Evolutionary conservation across 2,113 vertebrate species (phyloP).

Genomic region (Tupaia tana): DNA sequence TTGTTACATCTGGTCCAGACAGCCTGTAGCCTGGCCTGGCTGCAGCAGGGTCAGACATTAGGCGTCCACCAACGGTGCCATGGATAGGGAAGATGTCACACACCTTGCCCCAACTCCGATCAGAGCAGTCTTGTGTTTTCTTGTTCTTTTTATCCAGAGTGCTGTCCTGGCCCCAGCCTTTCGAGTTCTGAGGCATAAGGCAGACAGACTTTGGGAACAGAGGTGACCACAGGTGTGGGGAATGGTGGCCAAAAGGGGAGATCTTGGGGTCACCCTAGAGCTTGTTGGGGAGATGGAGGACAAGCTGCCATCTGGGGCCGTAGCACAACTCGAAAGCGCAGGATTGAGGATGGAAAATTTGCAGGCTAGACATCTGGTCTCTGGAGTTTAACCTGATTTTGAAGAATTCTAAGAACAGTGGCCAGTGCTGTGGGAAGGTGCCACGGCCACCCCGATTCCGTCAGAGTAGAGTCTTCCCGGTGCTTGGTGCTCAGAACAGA

Average conservation of each 20-base stretch:
- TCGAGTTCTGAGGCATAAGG: not conserved
- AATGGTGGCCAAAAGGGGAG: too few species aligned
- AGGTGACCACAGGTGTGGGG: not conserved
- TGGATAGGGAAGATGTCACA: not conserved
- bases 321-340: not conserved
- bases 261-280: not conserved
- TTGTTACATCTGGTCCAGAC: not conserved
- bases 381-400: not conserved
- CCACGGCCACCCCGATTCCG: fast-evolving
- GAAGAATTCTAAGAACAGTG: not conserved
- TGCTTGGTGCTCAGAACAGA: not conserved
- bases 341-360: not conserved
- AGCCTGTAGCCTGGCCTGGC: not conserved
- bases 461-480: not conserved
- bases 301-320: not conserved
- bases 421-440: not conserved
- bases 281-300: not conserved
- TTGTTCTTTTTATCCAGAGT: not conserved
- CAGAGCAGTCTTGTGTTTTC: not conserved
- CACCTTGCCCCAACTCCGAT: not conserved
- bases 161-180: not conserved
- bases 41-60: too few species aligned
- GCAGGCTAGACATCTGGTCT: not conserved
- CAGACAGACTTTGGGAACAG: not conserved
- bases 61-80: not conserved